Evolutionary conservation across 1,140 invertebrate genomes (phyloP).

Genomic region (Ganaspis sp.): DNA sequence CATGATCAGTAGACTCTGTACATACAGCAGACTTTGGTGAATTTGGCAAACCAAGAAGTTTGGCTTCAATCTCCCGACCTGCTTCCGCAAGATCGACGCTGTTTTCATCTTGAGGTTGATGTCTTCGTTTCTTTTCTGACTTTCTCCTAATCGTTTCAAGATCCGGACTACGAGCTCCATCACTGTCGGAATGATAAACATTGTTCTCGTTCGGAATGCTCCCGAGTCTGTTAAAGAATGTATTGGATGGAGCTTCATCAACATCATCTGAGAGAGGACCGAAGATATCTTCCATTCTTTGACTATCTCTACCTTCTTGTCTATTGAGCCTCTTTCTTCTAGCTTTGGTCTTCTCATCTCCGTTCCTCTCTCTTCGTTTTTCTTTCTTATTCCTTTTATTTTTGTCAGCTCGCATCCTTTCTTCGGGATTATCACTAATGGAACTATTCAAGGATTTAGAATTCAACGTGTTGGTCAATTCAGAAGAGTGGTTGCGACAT

Average conservation of each 20-base stretch:
- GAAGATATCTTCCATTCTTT: constrained; percentile 92
- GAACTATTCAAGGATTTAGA: constrained; percentile 69
- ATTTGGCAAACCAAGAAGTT: constrained; percentile 79
- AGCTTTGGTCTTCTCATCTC: constrained; percentile 79
- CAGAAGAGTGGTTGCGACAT: constrained; percentile 65
- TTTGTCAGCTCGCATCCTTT: constrained; percentile 73
- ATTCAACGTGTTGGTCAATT: constrained; percentile 33
- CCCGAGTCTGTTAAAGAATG: constrained; percentile 64
- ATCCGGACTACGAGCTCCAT: constrained; percentile 65
- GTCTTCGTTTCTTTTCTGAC: constrained; percentile 83
- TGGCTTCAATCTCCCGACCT: constrained; percentile 87
- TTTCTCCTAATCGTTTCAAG: constrained; percentile 70
- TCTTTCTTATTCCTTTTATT: constrained; percentile 84
- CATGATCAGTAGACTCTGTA: constrained; percentile 73
- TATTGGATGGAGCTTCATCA: constrained; percentile 64
- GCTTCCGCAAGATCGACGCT: constrained; percentile 88
- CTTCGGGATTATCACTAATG: constrained; percentile 74
- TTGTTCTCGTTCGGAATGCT: constrained; percentile 60
- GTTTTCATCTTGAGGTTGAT: constrained; percentile 82
- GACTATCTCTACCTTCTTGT: constrained; percentile 73
- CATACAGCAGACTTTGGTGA: constrained; percentile 67
- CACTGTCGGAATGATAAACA: constrained; percentile 67
- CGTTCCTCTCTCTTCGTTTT: constrained; percentile 82
- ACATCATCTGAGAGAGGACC: constrained; percentile 88
- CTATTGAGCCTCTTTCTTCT: constrained; percentile 76